Evolutionary conservation across 2,797 vertebrate genomes (phyloP).

Genomic region (Dendrocincla fuliginosa): DNA sequence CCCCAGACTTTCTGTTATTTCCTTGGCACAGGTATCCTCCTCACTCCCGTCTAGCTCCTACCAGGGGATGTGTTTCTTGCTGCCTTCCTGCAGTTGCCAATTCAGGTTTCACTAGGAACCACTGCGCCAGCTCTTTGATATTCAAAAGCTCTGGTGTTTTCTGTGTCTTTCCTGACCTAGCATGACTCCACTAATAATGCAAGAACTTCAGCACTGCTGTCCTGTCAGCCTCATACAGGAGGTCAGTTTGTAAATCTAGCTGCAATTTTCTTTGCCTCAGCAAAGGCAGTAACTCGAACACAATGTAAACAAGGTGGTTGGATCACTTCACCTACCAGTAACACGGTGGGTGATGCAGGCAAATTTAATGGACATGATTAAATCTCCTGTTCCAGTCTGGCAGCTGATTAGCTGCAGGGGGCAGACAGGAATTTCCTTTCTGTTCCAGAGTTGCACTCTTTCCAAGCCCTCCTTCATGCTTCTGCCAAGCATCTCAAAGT

Average conservation of each 20-base stretch:
- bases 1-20: background rate
- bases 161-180: constrained; percentile 45
- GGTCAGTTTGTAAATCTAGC: constrained; percentile 48
- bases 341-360: constrained; percentile 18
- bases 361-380: constrained; percentile 43
- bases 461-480: constrained; percentile 22
- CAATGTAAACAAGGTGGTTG: constrained; percentile 41
- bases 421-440: constrained; percentile 60
- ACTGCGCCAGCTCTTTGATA: constrained; percentile 38
- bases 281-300: constrained; percentile 21
- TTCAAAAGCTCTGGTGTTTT: background rate
- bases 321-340: constrained; percentile 16
- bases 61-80: background rate
- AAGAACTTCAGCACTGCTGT: background rate
- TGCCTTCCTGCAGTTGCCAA: background rate
- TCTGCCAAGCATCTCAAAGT: constrained; percentile 13
- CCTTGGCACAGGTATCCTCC: background rate
- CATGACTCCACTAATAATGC: constrained; percentile 16
- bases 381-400: constrained; percentile 45
- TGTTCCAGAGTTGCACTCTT: background rate
- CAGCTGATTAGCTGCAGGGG: constrained; percentile 56
- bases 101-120: background rate
- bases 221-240: background rate
- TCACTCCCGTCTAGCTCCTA: background rate
- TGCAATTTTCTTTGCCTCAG: constrained; percentile 28